Evolutionary conservation across 2,888 invertebrate genomes (phyloP).

Genomic region (Melieria crassipennis): DNA sequence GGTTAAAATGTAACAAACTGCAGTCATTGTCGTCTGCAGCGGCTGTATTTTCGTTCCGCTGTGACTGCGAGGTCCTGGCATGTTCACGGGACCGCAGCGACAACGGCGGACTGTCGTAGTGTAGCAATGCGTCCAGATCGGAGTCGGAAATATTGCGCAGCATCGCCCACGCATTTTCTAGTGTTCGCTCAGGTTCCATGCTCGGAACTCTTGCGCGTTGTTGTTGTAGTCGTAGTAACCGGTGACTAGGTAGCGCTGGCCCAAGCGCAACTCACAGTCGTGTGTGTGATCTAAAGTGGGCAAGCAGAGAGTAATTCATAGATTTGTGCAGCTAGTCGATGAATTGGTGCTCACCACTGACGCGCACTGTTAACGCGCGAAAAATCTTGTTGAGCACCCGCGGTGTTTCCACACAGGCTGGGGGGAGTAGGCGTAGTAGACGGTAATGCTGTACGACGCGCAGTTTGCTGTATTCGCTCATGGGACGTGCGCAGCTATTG

Average conservation of each 20-base stretch:
- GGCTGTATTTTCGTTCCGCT: background rate
- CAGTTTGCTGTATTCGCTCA: slow-evolving; percentile 60
- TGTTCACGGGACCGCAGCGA: slow-evolving; percentile 19
- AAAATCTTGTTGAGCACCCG: slow-evolving; percentile 48
- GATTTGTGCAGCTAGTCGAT: background rate
- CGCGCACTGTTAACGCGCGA: slow-evolving; percentile 50
- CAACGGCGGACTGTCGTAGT: slow-evolving; percentile 43
- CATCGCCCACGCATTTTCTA: slow-evolving; percentile 37
- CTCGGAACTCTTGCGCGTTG: slow-evolving; percentile 51
- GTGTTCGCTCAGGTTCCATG: slow-evolving; percentile 57
- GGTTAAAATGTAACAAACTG: slow-evolving; percentile 30
- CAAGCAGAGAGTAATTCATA: background rate
- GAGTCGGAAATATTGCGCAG: slow-evolving; percentile 40
- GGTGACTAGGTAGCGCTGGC: slow-evolving; percentile 54
- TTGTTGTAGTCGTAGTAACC: slow-evolving; percentile 54
- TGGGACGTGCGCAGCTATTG: slow-evolving; percentile 51
- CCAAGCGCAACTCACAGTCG: slow-evolving; percentile 57
- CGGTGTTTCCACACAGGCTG: slow-evolving; percentile 51
- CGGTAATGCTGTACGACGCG: slow-evolving; percentile 53
- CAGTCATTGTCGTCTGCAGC: slow-evolving; percentile 6
- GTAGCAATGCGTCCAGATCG: slow-evolving; percentile 49
- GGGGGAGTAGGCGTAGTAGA: slow-evolving; percentile 54
- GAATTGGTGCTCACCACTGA: slow-evolving; percentile 46
- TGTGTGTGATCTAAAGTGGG: slow-evolving; percentile 50
- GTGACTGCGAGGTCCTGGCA: slow-evolving; percentile 3